These are phyloP conservation scores for Muntiacus reevesi DNA, from an alignment of 2,113 vertebrate species.

Conservation along the genomic window DNA sequence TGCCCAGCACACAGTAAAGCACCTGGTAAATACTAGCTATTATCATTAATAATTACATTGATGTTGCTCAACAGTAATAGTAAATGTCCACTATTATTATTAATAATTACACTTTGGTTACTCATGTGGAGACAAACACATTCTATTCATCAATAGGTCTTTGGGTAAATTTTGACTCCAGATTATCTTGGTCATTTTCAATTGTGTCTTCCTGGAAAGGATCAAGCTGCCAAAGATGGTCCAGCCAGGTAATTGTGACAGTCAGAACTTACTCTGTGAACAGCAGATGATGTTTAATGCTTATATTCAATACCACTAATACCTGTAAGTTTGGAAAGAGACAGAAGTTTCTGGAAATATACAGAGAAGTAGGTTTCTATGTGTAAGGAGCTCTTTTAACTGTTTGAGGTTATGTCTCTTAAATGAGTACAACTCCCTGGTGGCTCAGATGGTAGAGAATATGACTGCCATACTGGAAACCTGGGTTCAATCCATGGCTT, in stretches of 20 bases:
- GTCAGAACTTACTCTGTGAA: not conserved
- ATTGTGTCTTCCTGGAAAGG: not conserved
- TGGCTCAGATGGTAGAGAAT: not conserved
- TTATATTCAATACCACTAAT: not conserved
- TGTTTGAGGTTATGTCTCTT: not conserved
- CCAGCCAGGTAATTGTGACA: not conserved
- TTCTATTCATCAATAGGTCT: not conserved
- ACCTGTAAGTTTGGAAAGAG: not conserved
- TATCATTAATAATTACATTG: not conserved
- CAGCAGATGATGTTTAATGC: not conserved
- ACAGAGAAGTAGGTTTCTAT: not conserved
- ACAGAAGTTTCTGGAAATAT: not conserved
- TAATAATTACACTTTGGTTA: too few relatives aligned
- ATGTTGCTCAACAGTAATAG: not conserved
- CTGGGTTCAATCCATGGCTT: not conserved
- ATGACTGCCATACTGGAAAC: not conserved
- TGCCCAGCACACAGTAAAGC: not conserved
- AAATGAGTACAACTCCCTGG: not conserved
- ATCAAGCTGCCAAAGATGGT: not conserved
- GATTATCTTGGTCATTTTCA: not conserved
- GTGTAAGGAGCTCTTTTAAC: not conserved
- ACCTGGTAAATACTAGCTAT: not conserved
- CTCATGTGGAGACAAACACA: not conserved
- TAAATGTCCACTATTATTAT: not conserved
- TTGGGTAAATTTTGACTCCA: not conserved